These are phyloP conservation scores for Orchesella cincta DNA, from an alignment of 1,140 invertebrate genomes.

Conservation along the genomic window DNA sequence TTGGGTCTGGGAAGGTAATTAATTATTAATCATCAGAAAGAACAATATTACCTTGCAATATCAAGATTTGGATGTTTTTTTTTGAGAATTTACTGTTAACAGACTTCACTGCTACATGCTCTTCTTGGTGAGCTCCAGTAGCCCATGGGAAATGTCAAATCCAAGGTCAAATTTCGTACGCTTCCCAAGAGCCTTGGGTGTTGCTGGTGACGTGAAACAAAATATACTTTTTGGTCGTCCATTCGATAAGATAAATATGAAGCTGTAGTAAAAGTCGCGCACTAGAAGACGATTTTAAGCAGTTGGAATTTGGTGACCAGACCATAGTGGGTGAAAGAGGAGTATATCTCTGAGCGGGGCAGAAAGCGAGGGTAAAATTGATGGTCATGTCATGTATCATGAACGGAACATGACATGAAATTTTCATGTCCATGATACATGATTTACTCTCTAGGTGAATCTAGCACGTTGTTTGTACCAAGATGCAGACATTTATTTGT, in stretches of 20 bases:
- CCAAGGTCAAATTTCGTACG: conserved; percentile 68
- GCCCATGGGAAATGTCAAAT: conserved; percentile 65
- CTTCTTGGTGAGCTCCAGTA: conserved; percentile 71
- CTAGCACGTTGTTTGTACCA: not conserved
- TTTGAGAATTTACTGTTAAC: conserved; percentile 50
- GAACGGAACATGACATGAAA: not conserved
- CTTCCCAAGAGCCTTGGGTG: conserved; percentile 75
- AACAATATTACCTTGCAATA: not conserved
- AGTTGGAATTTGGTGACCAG: not conserved
- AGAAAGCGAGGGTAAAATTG: conserved; percentile 66
- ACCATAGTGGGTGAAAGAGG: conserved; percentile 20
- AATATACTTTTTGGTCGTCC: conserved; percentile 85
- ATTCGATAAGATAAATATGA: conserved; percentile 73
- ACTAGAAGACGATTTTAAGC: conserved; percentile 74
- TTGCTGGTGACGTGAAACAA: conserved; percentile 69
- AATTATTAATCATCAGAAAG: not conserved
- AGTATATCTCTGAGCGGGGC: conserved; percentile 56
- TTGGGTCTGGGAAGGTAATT: conserved; percentile 74
- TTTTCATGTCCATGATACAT: not conserved
- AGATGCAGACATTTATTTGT: conserved; percentile 58
- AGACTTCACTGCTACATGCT: conserved; percentile 74
- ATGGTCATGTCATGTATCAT: no score
- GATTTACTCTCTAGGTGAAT: not conserved
- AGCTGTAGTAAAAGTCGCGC: conserved; percentile 73
- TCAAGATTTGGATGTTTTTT: not conserved